Conservation (phyloP, 1,140 invertebrate species). For the Zaprionus africanus region DNA sequence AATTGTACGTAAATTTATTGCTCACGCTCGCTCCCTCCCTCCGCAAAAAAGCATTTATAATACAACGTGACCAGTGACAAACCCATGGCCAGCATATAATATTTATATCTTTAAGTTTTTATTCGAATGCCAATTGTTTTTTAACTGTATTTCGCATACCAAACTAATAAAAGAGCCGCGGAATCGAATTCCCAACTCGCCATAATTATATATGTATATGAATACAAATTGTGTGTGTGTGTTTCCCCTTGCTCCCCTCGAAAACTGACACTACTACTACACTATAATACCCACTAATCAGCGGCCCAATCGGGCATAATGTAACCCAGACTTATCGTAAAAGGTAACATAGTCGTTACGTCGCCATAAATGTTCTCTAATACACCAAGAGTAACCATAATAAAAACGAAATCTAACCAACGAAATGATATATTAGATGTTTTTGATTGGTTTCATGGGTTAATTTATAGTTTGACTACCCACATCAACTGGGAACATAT, state of each 20-base stretch:
- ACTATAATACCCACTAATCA: conserved; percentile 32
- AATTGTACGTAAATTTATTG: conserved; percentile 24
- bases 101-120: conserved; percentile 50
- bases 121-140: conserved; percentile 58
- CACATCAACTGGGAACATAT: conserved; percentile 11
- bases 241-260: conserved; percentile 15
- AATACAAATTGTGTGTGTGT: conserved; percentile 25
- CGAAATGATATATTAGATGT: conserved; percentile 47
- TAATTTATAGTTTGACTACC: background rate
- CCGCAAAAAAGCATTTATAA: conserved; percentile 47
- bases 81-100: conserved; percentile 27
- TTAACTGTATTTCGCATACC: conserved; percentile 70
- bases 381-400: conserved; percentile 55
- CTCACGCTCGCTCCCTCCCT: conserved; percentile 14
- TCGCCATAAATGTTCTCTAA: conserved; percentile 72
- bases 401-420: conserved; percentile 78
- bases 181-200: conserved; percentile 65
- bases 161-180: conserved; percentile 76
- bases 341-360: conserved; percentile 66
- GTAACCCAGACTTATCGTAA: conserved; percentile 46
- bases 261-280: conserved; percentile 16
- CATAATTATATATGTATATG: conserved; percentile 37
- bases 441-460: conserved; percentile 38
- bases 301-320: conserved; percentile 35
- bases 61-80: conserved; percentile 54